A percentile compares a stretch with the other conserved stretches of the same genome.
Conservation (phyloP, 2,797 vertebrate genomes). For the Poeciliopsis turneri region DNA sequence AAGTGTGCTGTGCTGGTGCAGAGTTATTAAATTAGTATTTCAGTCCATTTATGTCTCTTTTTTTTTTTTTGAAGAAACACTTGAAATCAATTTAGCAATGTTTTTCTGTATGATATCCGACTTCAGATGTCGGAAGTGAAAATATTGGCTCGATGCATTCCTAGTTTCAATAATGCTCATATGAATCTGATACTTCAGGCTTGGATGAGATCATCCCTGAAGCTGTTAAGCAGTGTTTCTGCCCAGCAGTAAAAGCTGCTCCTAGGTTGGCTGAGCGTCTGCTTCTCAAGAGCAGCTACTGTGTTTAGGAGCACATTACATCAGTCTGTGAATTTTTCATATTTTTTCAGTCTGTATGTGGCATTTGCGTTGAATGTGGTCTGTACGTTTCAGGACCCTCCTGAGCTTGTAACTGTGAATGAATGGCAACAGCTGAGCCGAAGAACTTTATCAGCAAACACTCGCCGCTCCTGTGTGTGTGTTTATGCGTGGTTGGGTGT, state of each 20-base stretch:
- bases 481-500: constrained; percentile 40
- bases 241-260: constrained; percentile 27
- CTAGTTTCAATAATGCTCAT: neutral
- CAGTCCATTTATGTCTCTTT: too few species aligned
- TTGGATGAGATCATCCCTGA: constrained; percentile 48
- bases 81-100: too few species aligned
- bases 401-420: constrained; percentile 70
- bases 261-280: constrained; percentile 24
- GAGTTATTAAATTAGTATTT: too few species aligned
- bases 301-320: constrained; percentile 21
- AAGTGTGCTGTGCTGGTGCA: too few species aligned
- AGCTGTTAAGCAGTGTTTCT: neutral
- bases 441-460: constrained; percentile 75
- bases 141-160: too few species aligned
- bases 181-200: constrained; percentile 23
- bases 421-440: constrained; percentile 85
- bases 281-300: neutral
- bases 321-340: neutral
- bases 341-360: constrained; percentile 6
- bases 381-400: constrained; percentile 32
- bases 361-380: constrained; percentile 32
- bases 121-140: too few species aligned
- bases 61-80: too few species aligned
- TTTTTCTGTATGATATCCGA: too few species aligned
- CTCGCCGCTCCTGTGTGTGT: constrained; percentile 33